phyloP scores from a whole-genome alignment of 2,888 invertebrate species.

The Incurvaria masculella region DNA sequence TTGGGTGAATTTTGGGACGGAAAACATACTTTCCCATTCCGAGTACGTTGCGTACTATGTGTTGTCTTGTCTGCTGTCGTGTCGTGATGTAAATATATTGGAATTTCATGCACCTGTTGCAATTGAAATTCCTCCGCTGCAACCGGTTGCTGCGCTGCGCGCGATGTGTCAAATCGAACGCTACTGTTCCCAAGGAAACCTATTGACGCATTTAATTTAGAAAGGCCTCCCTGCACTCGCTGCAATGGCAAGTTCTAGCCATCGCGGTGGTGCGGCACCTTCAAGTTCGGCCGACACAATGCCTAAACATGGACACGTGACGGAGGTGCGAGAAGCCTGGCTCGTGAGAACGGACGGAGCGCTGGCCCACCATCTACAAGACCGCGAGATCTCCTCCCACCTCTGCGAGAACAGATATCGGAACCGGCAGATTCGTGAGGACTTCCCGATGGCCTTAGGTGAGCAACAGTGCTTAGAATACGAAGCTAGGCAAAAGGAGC shows the following conservation, averaged over 20 bases:
- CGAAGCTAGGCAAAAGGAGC: conserved; percentile 34
- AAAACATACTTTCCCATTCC: no score
- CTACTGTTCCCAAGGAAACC: neutral
- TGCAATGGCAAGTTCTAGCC: conserved; percentile 39
- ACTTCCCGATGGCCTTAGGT: conserved; percentile 44
- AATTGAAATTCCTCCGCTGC: neutral
- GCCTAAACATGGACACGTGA: conserved; percentile 49
- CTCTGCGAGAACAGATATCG: conserved; percentile 46
- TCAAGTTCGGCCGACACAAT: conserved; percentile 29
- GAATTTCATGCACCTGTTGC: neutral
- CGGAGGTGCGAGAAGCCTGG: conserved; percentile 49
- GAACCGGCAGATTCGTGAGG: conserved; percentile 50
- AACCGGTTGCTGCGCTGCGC: neutral
- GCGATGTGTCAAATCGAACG: neutral
- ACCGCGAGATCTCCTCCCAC: conserved; percentile 48
- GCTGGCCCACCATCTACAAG: conserved; percentile 45
- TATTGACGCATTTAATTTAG: neutral
- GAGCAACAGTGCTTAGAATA: conserved; percentile 45
- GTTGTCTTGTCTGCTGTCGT: no score
- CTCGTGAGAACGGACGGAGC: conserved; percentile 47
- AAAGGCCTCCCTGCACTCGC: neutral
- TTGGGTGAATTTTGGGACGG: no score
- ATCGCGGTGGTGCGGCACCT: neutral
- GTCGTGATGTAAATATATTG: neutral
- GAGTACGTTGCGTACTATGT: no score